Evolutionary conservation across 2,113 vertebrate genomes (phyloP).

Genomic region (Lepidothrix coronata): DNA sequence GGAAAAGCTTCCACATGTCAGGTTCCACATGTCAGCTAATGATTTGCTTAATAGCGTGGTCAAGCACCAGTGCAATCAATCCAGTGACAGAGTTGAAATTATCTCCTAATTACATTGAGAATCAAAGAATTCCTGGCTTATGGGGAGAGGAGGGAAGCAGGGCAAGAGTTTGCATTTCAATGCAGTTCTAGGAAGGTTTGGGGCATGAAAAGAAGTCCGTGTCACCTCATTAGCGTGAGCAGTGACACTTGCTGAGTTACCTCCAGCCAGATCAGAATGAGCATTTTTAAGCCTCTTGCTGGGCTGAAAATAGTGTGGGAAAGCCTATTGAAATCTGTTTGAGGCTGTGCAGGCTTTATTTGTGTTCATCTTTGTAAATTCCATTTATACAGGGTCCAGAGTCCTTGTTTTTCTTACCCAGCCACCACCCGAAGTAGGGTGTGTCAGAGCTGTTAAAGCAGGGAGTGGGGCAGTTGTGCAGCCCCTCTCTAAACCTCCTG

Average conservation of each 20-base stretch:
- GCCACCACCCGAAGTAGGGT: not conserved
- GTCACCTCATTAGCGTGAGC: not conserved
- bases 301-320: not conserved
- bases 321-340: not conserved
- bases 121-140: not conserved
- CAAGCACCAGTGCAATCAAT: constrained; percentile 18
- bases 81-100: constrained; percentile 36
- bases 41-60: not conserved
- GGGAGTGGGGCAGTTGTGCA: too few relatives aligned
- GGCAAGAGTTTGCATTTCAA: not conserved
- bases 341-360: not conserved
- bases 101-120: constrained; percentile 28
- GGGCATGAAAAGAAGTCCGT: rapidly evolving
- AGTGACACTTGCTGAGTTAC: not conserved
- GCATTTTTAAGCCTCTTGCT: not conserved
- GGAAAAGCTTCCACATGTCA: not conserved
- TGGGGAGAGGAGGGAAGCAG: not conserved
- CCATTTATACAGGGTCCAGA: not conserved
- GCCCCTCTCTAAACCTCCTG: not conserved
- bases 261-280: not conserved
- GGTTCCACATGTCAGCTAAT: not conserved
- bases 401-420: not conserved
- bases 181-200: not conserved
- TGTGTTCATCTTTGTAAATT: not conserved
- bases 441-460: not conserved